Base-by-base conservation (phyloP, 2,113 vertebrate genomes). In the Embiotoca jacksoni region DNA sequence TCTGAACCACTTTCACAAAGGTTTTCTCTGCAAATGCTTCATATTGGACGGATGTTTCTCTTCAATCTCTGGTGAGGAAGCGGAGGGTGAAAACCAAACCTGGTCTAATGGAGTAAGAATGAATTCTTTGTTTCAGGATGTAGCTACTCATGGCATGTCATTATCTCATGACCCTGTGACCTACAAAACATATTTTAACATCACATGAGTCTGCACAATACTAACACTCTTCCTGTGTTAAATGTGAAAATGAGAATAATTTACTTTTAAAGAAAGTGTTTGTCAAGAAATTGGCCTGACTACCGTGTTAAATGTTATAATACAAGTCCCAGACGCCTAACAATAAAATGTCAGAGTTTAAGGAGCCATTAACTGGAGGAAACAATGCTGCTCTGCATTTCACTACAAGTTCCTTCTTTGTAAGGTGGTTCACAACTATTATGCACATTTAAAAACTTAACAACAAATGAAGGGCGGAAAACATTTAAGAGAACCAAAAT, bases 111-210 rank as follows among this genome's bases (percentile, higher is more conserved):
- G 55, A 66, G 41, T 23, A 11, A 72, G 82, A 84, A 68, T 58
- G 67, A 77, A 68, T 35, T 41, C 63, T 49, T 73, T 85, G 72
- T 77, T 39, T 57, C 47, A 57, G 11, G 37, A 58, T 58, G 31
- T 74, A 1, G 49, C 47, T 81, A 63, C 78, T 67, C 52, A 63
- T 85, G 78, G 81, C 82, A 64, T 63, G 13, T 59, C 46, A 32
- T 81, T 72, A 69, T 64, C 73, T 64, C 63, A 13, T 68, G 61
- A 71, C 41, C 49, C 13, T 23, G 35, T 75, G 78, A 64, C 63
- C 57, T 59, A 9, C 57, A 71, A 61, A 61, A 65, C 64, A 59
- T 60, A 69, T 57, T 72, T 72, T 15, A 49, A 49, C 32, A 7
- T 58, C 78, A 77, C 77, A 63, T 80, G 72, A 53, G 50, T n/a